Base-by-base conservation (phyloP, 2,888 invertebrate species). In the Onthophagus sagittarius region DNA sequence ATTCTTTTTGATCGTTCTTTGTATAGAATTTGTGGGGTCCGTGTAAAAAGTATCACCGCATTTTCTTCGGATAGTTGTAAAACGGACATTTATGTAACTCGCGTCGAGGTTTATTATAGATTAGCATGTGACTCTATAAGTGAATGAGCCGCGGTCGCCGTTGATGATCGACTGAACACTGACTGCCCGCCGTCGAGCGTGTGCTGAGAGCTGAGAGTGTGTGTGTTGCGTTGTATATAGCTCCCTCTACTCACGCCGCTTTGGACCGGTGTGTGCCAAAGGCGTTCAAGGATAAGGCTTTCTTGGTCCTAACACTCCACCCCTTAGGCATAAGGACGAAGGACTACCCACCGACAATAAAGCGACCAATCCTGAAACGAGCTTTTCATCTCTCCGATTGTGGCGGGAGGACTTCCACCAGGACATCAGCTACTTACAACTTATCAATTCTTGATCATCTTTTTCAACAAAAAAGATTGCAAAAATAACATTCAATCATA, bases 41-140 rank as follows among this genome's bases (percentile, higher is more conserved):
- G 39, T 9, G 6, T 11, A 11, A 53, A 53, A 53, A 53, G 39
- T 53, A 53, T 53, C 39, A 53, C 39, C 39, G 39, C 39, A 53
- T 53, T 53, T 53, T 53, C 39, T 53, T 53, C 39, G 7, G 9
- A 11, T 53, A 53, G 39, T 53, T 53, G 39, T 53, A 53, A 53
- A 53, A 53, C 39, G 39, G 39, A 53, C 39, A 53, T 67, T 67
- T 32, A 15, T 32, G 67, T 31, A n/a, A 67, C 67, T 32, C 31
- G 31, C 67, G 67, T 67, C 67, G 67, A 31, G 31, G 15, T 23
- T 67, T 31, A 32, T 67, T 31, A 67, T 67, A 67, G 67, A 31
- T 23, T 23, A 15, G 67, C 23, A 23, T 64, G 31, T 32, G 67
- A 32, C 67, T 67, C 15, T 32, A 63, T n/a, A 7, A 15, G 14